These are phyloP conservation scores for Anguilla marmorata DNA, from an alignment of 2,797 vertebrate species.

Conservation along the genomic window DNA sequence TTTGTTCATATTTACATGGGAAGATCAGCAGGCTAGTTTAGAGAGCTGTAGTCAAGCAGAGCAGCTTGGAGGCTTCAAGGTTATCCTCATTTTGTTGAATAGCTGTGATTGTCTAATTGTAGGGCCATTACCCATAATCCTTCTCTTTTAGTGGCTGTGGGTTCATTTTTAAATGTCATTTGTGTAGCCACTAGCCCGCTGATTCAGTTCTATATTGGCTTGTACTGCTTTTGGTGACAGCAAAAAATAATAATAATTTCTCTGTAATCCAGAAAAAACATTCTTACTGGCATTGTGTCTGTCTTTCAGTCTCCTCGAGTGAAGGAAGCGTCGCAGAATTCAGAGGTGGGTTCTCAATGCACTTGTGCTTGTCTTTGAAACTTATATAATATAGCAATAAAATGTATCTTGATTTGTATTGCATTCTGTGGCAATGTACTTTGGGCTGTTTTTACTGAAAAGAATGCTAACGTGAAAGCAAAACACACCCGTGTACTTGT, in stretches of 20 bases:
- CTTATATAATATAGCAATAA: not conserved
- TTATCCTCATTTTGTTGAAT: not conserved
- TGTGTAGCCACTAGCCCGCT: not conserved
- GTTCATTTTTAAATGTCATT: not conserved
- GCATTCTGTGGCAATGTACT: not conserved
- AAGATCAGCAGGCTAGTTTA: not conserved
- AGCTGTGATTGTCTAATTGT: not conserved
- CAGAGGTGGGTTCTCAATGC: constrained; percentile 66
- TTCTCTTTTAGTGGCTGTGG: not conserved
- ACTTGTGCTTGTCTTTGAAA: not conserved
- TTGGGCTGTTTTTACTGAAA: not conserved
- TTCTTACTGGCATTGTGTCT: constrained; percentile 33
- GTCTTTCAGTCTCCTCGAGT: constrained; percentile 75
- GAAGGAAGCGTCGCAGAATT: constrained; percentile 75
- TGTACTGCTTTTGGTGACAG: not conserved
- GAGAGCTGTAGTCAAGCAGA: not conserved
- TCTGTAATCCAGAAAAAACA: not conserved
- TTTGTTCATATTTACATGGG: not conserved
- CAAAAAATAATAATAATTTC: not conserved
- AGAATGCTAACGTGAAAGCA: not conserved
- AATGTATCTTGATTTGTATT: not conserved
- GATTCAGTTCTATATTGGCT: not conserved
- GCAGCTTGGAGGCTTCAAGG: not conserved
- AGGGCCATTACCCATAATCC: not conserved
- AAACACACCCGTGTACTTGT: too few relatives aligned